These are phyloP conservation scores for Emydura subglobosa DNA, from an alignment of 2,113 vertebrate species.

Conservation along the genomic window DNA sequence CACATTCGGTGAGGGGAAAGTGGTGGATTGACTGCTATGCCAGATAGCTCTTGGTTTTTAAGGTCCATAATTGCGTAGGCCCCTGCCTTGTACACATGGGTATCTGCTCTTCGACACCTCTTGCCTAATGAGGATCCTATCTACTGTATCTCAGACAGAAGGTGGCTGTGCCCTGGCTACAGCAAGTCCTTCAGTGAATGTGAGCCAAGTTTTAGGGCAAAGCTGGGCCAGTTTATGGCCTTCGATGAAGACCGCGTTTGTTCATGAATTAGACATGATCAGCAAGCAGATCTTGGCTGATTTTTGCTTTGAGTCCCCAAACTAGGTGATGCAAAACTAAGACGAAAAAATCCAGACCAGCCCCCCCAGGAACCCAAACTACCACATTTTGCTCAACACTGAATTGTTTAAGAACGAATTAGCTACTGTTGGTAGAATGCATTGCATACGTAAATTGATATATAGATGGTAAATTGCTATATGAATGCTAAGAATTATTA, in stretches of 20 bases:
- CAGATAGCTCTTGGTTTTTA: conserved; percentile 12
- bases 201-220: conserved; percentile 63
- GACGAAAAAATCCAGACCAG: conserved; percentile 55
- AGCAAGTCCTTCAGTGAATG: conserved; percentile 69
- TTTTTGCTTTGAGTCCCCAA: conserved; percentile 62
- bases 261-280: conserved; percentile 71
- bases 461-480: conserved; percentile 18
- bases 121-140: conserved; percentile 1
- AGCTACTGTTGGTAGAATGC: conserved; percentile 33
- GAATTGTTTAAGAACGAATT: conserved; percentile 60
- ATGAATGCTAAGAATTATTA: background rate
- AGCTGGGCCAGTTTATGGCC: conserved; percentile 67
- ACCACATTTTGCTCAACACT: background rate
- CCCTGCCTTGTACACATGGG: background rate
- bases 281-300: conserved; percentile 75
- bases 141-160: conserved; percentile 40
- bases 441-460: conserved; percentile 54
- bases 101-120: conserved; percentile 51
- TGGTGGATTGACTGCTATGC: background rate
- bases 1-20: conserved; percentile 20
- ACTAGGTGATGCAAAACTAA: conserved; percentile 65
- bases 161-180: conserved; percentile 64
- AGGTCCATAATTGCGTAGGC: background rate
- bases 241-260: conserved; percentile 67
- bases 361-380: conserved; percentile 36